These are phyloP conservation scores for Siphlonurus alternatus DNA, from an alignment of 2,888 invertebrate species.

Conservation along the genomic window DNA sequence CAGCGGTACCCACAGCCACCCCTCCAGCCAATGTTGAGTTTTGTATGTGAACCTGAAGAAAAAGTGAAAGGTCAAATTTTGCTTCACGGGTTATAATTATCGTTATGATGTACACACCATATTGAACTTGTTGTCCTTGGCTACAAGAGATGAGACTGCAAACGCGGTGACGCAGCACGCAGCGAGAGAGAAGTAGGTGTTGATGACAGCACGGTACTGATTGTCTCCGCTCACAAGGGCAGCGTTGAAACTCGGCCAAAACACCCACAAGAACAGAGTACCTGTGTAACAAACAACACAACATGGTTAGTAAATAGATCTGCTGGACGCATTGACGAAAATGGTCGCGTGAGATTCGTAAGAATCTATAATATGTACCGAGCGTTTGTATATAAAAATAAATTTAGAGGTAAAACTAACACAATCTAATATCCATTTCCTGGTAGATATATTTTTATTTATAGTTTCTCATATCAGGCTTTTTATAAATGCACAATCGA, in stretches of 20 bases:
- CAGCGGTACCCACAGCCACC: conserved; percentile 76
- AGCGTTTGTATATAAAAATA: no score
- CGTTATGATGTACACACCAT: conserved; percentile 37
- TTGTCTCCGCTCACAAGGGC: conserved; percentile 50
- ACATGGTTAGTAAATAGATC: no score
- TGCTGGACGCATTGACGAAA: no score
- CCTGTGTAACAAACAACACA: conserved; percentile 39
- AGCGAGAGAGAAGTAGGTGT: conserved; percentile 80
- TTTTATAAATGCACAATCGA: no score
- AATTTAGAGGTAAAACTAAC: no score
- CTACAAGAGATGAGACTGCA: conserved; percentile 59
- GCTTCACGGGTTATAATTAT: no score
- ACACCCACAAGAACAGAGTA: conserved; percentile 86
- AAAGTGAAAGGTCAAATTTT: no score
- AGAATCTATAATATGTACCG: no score
- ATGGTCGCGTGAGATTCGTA: no score
- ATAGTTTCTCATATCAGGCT: no score
- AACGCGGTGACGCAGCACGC: conserved; percentile 71
- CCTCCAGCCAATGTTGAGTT: conserved; percentile 89
- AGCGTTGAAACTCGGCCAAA: conserved; percentile 95
- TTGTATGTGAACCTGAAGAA: conserved; percentile 57
- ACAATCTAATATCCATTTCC: no score
- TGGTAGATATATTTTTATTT: no score
- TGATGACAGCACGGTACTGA: conserved; percentile 73
- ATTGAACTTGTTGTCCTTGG: conserved; percentile 57